Percentiles rank a stretch among this genome's conserved stretches.
Evolutionary conservation across 2,797 vertebrate species (phyloP).

Genomic region (Acanthurus lineatus): DNA sequence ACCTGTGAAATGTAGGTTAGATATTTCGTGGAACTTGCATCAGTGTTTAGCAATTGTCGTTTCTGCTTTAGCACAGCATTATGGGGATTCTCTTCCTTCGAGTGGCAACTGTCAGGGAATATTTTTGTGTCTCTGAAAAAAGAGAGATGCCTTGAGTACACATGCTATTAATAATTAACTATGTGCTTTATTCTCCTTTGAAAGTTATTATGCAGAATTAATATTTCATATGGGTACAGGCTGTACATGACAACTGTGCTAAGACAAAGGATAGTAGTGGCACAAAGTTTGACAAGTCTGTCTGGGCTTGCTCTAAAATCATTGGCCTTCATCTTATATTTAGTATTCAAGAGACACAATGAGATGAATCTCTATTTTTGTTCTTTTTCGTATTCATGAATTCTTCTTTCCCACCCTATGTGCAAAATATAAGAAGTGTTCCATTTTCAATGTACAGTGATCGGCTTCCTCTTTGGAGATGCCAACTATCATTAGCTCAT

Average conservation of each 20-base stretch:
- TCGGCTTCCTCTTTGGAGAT: slow-evolving; percentile 47
- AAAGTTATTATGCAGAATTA: slow-evolving; percentile 89
- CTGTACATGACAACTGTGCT: slow-evolving; percentile 85
- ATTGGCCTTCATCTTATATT: slow-evolving; percentile 84
- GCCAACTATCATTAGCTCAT: slow-evolving; percentile 58
- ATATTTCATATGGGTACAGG: slow-evolving; percentile 88
- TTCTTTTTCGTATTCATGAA: slow-evolving; percentile 77
- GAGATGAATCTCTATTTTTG: slow-evolving; percentile 80
- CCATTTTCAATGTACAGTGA: slow-evolving; percentile 56
- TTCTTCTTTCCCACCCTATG: slow-evolving; percentile 73
- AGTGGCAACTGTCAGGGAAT: slow-evolving; percentile 86
- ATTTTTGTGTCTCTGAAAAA: slow-evolving; percentile 82
- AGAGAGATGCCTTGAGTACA: slow-evolving; percentile 87
- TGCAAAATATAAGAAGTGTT: slow-evolving; percentile 62
- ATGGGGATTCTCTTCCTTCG: slow-evolving; percentile 76
- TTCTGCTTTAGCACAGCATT: slow-evolving; percentile 60
- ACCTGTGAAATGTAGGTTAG: slow-evolving; percentile 79
- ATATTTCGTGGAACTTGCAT: slow-evolving; percentile 76
- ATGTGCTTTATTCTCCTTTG: slow-evolving; percentile 88
- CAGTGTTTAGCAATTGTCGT: slow-evolving; percentile 67
- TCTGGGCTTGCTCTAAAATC: slow-evolving; percentile 82
- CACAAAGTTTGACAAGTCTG: slow-evolving; percentile 86
- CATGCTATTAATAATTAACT: slow-evolving; percentile 89
- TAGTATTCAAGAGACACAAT: slow-evolving; percentile 78
- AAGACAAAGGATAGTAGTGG: slow-evolving; percentile 88